Evolutionary conservation across 2,113 vertebrate species (phyloP), one percentile per base, ranked within the genome.

Genomic region (Petroica traversi): DNA sequence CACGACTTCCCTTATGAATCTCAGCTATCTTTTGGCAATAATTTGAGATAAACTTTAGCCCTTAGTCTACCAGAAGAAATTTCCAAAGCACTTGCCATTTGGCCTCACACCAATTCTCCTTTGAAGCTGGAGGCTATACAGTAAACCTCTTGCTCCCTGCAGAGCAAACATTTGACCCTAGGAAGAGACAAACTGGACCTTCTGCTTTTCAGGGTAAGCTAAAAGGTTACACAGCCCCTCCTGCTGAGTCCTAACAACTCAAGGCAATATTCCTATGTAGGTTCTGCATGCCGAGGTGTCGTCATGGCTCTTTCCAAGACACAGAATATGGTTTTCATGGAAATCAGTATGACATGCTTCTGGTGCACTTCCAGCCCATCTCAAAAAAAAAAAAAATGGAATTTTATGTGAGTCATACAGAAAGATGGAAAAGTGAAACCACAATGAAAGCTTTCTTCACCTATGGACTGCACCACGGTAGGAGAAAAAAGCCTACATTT

Each of bases 161-260:
- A 66, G 84, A 84, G 95, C 62, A 96, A 94, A 90, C 94, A 92
- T 95, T 94, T 96, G 95, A 97, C 92, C 84, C 57, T 83, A 20
- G 57, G 81, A 92, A 91, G 82, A 81, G 94, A 92, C 81, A 89
- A 92, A 94, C 88, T 92, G 86, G 89, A 96, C 91, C 89, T 96
- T 97, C 93, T 93, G 91, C 89, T 96, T 97, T 96, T 92, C 86
- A 95, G 81, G 64, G 29, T 61, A 86, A 92, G 38, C 89, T 84
- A 88, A 96, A 93, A 97, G 84, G 86, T 93, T 92, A 86, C 38
- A 82, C 19, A 82, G 61, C 16, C 45, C 51, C 89, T 85, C 92
- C 92, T 93, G 82, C 90, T 79, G 93, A 81, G 51, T 55, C 73
- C 69, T 73, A 68, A 95, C 66, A 87, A 72, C 90, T 88, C 62